Evolutionary conservation across 2,797 vertebrate species (phyloP).

Genomic region (Sciurus carolinensis): DNA sequence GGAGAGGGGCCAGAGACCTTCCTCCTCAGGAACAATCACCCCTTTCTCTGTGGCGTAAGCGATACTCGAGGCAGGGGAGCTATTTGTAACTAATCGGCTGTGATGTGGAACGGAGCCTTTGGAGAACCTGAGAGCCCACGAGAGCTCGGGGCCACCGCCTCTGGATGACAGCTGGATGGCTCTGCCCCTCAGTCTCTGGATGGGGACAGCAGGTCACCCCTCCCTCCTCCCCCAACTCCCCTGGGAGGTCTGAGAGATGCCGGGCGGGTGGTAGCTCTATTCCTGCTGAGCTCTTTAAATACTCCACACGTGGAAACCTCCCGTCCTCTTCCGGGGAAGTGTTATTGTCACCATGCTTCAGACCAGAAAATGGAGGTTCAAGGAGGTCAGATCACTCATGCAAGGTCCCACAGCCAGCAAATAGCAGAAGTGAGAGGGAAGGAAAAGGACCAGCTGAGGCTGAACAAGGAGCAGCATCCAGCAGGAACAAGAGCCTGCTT

Average conservation of each 20-base stretch:
- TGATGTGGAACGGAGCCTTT: constrained; percentile 84
- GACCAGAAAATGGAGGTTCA: background rate
- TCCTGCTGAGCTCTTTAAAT: background rate
- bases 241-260: background rate
- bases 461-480: background rate
- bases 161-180: constrained; percentile 67
- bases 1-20: constrained; percentile 78
- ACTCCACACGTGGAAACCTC: background rate
- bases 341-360: background rate
- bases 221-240: background rate
- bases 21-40: constrained; percentile 87
- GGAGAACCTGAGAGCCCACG: constrained; percentile 73
- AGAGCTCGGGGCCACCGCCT: constrained; percentile 42
- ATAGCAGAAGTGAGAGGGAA: background rate
- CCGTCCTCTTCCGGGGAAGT: background rate
- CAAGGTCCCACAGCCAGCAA: background rate
- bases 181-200: background rate
- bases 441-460: background rate
- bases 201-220: background rate
- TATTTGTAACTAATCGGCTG: constrained; percentile 85
- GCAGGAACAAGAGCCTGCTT: background rate
- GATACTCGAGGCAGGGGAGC: constrained; percentile 83
- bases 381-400: background rate
- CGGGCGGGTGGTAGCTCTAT: background rate
- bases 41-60: constrained; percentile 82